These are phyloP conservation scores for Bemisia tabaci DNA, from an alignment of 1,140 invertebrate genomes.

Conservation along the genomic window DNA sequence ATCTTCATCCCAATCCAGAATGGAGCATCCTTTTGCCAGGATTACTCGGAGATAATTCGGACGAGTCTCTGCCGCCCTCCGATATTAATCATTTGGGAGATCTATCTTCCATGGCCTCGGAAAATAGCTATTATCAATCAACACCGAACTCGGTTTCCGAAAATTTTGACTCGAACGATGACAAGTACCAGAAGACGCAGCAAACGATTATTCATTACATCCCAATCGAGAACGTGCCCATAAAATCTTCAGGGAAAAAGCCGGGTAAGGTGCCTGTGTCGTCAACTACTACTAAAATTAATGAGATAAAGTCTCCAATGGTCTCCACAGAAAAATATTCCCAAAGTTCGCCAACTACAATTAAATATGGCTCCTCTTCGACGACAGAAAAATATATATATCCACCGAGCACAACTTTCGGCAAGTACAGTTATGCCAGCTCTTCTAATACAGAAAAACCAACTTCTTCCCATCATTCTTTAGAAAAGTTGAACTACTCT, in stretches of 20 bases:
- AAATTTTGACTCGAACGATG: neutral
- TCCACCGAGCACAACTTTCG: neutral
- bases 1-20: slow-evolving; percentile 53
- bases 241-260: slow-evolving; percentile 3
- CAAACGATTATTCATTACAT: slow-evolving; percentile 6
- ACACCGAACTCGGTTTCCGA: neutral
- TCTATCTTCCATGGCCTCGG: neutral
- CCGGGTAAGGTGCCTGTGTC: neutral
- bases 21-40: slow-evolving; percentile 64
- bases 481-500: neutral
- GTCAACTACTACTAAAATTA: neutral
- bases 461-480: neutral
- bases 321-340: neutral
- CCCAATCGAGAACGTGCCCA: slow-evolving; percentile 5
- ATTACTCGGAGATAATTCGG: slow-evolving; percentile 12
- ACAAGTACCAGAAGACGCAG: neutral
- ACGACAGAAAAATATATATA: slow-evolving; percentile 9
- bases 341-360: neutral
- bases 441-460: neutral
- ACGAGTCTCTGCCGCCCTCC: slow-evolving; percentile 6
- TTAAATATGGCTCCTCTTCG: neutral
- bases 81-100: slow-evolving; percentile 10
- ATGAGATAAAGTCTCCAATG: neutral
- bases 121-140: neutral
- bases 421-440: neutral